Evolutionary conservation across 2,888 invertebrate genomes (phyloP).

Genomic region (Linyphia triangularis): DNA sequence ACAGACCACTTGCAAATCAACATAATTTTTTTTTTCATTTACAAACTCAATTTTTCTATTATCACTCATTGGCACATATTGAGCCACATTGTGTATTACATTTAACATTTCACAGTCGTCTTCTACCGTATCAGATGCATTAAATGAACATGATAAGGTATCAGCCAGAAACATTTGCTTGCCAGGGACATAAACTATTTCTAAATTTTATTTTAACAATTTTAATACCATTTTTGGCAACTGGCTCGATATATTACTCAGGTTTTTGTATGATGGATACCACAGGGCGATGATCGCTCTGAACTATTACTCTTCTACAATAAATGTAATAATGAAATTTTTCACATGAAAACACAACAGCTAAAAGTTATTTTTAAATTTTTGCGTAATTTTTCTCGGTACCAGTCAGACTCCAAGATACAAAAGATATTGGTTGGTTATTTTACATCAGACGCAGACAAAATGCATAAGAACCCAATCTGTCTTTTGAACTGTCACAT

Average conservation of each 20-base stretch:
- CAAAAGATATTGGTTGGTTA: conserved; percentile 6
- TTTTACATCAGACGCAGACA: not conserved
- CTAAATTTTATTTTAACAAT: conserved; percentile 37
- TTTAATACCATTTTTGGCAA: conserved; percentile 36
- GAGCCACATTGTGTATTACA: conserved; percentile 3
- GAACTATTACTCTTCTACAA: not conserved
- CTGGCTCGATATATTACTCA: conserved; percentile 8
- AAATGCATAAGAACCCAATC: not conserved
- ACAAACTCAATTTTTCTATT: not conserved
- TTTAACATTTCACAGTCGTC: conserved; percentile 39
- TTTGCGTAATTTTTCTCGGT: conserved; percentile 21
- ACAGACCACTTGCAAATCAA: not conserved
- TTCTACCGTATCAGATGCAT: not conserved
- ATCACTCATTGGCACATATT: conserved; percentile 8
- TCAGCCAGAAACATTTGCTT: conserved; percentile 20
- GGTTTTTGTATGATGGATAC: conserved; percentile 14
- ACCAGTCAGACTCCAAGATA: conserved; percentile 12
- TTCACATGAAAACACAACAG: conserved; percentile 24
- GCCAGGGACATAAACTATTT: conserved; percentile 18
- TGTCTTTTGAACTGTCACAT: conserved; percentile 16
- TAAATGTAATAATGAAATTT: conserved; percentile 7
- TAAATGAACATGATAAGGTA: not conserved
- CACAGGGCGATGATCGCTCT: conserved; percentile 14
- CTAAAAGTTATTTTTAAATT: conserved; percentile 16
- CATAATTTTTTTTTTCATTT: not conserved